These are phyloP conservation scores for Caenorhabditis becei DNA, from an alignment of 2,888 invertebrate species.

Conservation along the genomic window DNA sequence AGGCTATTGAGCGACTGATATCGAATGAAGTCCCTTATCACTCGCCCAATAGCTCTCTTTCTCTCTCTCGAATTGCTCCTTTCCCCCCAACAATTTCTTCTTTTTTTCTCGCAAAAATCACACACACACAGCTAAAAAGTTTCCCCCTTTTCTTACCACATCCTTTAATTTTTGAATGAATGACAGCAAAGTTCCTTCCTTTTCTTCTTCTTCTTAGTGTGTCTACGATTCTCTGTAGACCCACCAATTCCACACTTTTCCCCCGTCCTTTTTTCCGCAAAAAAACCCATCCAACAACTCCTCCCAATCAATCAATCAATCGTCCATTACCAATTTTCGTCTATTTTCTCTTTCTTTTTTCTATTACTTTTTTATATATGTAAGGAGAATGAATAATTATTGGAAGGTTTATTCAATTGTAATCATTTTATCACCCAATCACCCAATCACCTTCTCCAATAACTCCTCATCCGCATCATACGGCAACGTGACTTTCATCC, in stretches of 20 bases:
- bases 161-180: constrained; percentile 59
- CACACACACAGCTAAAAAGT: background rate
- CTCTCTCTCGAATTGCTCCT: constrained; percentile 3
- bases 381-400: constrained; percentile 65
- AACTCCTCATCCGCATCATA: constrained; percentile 81
- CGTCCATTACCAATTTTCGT: background rate
- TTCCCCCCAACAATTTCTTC: constrained; percentile 15
- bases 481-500: constrained; percentile 84
- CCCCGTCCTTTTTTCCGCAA: background rate
- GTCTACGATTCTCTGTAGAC: background rate
- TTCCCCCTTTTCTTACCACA: constrained; percentile 5
- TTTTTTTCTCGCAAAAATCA: constrained; percentile 7
- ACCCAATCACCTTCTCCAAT: constrained; percentile 5
- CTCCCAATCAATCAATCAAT: no score
- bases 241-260: background rate
- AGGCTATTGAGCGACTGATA: background rate
- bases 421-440: background rate
- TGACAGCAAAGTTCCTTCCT: constrained; percentile 29
- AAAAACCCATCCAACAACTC: background rate
- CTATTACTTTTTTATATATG: constrained; percentile 43
- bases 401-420: constrained; percentile 15
- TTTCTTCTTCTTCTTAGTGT: background rate
- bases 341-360: constrained; percentile 43
- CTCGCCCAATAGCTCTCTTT: background rate
- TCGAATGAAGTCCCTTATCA: background rate